Conservation (phyloP, 2,797 vertebrate genomes). For the Parauchenoglanis ngamensis region DNA sequence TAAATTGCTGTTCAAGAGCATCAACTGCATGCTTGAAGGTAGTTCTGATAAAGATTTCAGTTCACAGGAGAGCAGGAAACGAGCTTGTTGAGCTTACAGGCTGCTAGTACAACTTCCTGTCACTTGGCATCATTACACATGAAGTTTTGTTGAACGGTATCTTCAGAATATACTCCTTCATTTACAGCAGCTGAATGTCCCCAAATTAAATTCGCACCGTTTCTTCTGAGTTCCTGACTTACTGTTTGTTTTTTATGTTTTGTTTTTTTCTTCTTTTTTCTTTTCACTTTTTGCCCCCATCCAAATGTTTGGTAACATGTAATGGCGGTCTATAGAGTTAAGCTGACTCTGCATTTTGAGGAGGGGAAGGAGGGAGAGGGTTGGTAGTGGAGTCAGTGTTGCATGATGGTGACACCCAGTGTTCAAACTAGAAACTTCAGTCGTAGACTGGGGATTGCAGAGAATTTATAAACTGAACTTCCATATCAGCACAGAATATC, state of each 20-base stretch:
- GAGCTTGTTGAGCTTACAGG: not conserved
- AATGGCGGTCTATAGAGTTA: not conserved
- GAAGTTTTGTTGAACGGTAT: not conserved
- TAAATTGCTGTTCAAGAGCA: not conserved
- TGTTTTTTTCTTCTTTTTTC: not conserved
- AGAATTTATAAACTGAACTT: too few relatives aligned
- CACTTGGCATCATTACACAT: not conserved
- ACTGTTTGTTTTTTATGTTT: not conserved
- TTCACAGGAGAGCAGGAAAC: not conserved
- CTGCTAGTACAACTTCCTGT: conserved; percentile 7
- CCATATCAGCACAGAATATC: too few relatives aligned
- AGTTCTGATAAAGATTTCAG: not conserved
- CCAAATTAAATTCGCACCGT: not conserved
- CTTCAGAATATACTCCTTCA: not conserved
- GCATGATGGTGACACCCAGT: not conserved
- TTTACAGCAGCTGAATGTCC: not conserved
- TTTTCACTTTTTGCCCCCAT: too few relatives aligned
- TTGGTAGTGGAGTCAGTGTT: not conserved
- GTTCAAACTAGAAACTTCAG: not conserved
- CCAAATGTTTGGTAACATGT: not conserved
- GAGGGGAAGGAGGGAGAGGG: too few relatives aligned
- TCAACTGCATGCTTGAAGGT: not conserved
- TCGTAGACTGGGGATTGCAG: too few relatives aligned
- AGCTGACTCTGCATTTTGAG: not conserved
- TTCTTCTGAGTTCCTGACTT: not conserved